Evolutionary conservation across 2,888 invertebrate genomes (phyloP), one percentile per base, ranked within the genome.

Genomic region (Microdon myrmicae): DNA sequence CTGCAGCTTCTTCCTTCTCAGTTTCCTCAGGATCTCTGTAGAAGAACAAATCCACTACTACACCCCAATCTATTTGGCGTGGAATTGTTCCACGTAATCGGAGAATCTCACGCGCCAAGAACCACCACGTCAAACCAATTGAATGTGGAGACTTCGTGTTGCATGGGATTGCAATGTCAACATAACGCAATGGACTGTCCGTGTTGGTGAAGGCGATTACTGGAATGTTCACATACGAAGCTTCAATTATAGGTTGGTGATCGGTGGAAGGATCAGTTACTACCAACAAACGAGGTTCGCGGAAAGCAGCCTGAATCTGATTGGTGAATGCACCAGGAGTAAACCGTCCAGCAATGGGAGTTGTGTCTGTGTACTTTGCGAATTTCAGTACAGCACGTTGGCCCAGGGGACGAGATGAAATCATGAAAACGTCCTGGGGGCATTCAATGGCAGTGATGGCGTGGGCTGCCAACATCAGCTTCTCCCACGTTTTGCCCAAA

Each of bases 61-160:
- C 93, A 66, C 95, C 94, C 96, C 98, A 99, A 70, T 94, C 93
- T 67, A 87, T 86, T 74, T 94, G 93, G 60, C 98, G 90, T 8
- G 92, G 87, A 72, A 98, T 93, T 45, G 89, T 88, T 26, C 99
- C 99, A 44, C 97, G 89, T 47, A 99, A 87, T 70, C 97, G 90
- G 23, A 98, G 85, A 16, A 92, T 90, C 82, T 99, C 99, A 73
- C 99, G 90, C 2, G 99, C 94, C 75, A 99, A 83, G 75, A 99
- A 82, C 98, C 98, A 99, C 97, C 97, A 99, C 92, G 99, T 94
- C 71, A 99, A 84, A 81, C 99, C 99, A 76, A 99, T 94, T 41
- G 96, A 96, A 81, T 96, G 93, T 10, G 90, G 85, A 41, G 94
- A 90, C 87, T 98, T 98, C 82, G 95, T 99, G 83, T 99, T 99